Percentiles rank a stretch among this genome's conserved stretches.
phyloP scores from a whole-genome alignment of 2,797 vertebrate species.

The Ateles fusciceps region DNA sequence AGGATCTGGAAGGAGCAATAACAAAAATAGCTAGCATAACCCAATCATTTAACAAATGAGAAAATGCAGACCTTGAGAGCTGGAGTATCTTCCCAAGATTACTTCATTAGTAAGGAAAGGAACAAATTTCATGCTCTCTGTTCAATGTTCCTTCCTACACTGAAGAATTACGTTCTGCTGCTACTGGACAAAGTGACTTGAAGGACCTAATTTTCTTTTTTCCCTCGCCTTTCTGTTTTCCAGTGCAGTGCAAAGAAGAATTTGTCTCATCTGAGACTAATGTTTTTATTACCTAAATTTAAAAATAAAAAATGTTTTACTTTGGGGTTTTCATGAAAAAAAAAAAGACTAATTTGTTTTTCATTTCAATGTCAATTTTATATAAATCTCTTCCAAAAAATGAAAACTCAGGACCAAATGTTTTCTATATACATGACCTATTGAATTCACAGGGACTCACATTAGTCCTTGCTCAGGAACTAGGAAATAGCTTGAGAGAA shows the following conservation, averaged over 20 bases:
- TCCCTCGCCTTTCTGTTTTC: background rate
- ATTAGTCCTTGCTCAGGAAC: background rate
- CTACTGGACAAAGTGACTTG: background rate
- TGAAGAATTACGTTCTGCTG: background rate
- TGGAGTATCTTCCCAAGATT: background rate
- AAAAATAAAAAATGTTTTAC: slow-evolving; percentile 13
- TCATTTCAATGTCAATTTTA: background rate
- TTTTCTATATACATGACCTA: background rate
- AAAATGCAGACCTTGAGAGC: background rate
- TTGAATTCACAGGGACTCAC: slow-evolving; percentile 1
- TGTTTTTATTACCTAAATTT: background rate
- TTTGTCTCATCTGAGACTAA: background rate
- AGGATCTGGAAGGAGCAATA: background rate
- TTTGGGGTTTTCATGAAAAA: background rate
- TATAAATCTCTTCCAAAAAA: slow-evolving; percentile 21
- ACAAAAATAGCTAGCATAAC: background rate
- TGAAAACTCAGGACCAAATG: background rate
- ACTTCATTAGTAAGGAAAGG: background rate
- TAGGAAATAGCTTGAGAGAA: slow-evolving; percentile 27
- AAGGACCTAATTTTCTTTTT: background rate
- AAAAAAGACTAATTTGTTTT: background rate
- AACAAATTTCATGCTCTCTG: background rate
- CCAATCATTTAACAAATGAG: background rate
- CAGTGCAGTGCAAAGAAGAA: background rate
- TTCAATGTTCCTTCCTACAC: background rate